These are phyloP conservation scores for Fistularia commersonii DNA, from an alignment of 2,797 vertebrate genomes.

Conservation along the genomic window DNA sequence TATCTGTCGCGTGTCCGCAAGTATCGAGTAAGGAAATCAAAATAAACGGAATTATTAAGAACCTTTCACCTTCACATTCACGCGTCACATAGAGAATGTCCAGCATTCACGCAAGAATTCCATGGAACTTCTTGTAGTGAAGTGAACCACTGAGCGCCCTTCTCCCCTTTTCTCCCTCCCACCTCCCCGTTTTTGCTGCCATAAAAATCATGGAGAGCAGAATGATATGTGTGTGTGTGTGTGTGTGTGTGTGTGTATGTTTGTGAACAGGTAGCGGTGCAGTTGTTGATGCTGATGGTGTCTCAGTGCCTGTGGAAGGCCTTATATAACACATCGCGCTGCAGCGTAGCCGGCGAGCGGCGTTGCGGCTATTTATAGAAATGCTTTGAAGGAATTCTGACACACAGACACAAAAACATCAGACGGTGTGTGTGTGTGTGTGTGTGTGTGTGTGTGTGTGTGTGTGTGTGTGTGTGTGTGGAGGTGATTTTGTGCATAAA, in stretches of 20 bases:
- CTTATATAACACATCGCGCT: slow-evolving; percentile 65
- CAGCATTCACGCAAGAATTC: too few species aligned
- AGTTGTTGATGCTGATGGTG: slow-evolving; percentile 48
- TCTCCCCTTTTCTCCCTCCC: too few species aligned
- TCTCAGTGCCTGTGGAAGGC: too few species aligned
- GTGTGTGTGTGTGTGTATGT: slow-evolving; percentile 5
- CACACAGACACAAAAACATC: slow-evolving; percentile 66
- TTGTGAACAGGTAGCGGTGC: slow-evolving; percentile 52
- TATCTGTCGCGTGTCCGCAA: too few species aligned
- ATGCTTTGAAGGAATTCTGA: slow-evolving; percentile 52
- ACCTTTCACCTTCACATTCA: too few species aligned
- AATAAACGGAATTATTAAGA: too few species aligned
- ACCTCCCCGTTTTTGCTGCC: too few species aligned
- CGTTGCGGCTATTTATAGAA: slow-evolving; percentile 62
- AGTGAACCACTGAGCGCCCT: too few species aligned
- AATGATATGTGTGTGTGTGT: slow-evolving; percentile 35
- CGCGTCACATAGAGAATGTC: too few species aligned
- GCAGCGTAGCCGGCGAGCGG: slow-evolving; percentile 32
- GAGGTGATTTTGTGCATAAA: too few species aligned
- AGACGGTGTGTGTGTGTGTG: neutral
- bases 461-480: neutral
- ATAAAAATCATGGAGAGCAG: slow-evolving; percentile 43
- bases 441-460: neutral
- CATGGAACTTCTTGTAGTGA: too few species aligned
- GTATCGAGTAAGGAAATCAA: too few species aligned